Evolutionary conservation across 1,140 invertebrate species (phyloP).

Genomic region (Tetraneura akinire): DNA sequence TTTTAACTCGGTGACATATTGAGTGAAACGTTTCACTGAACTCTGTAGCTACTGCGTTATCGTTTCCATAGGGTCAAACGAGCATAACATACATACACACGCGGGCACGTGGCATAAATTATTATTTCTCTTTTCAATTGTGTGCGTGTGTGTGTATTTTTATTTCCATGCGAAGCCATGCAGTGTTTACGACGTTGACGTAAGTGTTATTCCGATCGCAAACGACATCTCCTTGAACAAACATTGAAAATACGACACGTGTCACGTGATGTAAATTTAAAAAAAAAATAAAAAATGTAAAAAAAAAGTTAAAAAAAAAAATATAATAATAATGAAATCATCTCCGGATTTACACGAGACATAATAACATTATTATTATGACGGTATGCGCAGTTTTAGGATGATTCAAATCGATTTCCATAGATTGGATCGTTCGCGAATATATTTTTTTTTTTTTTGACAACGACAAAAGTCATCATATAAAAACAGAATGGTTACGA

Average conservation of each 20-base stretch:
- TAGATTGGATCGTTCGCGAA: no score
- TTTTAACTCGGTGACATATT: neutral
- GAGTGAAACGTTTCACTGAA: constrained; percentile 10
- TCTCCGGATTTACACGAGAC: no score
- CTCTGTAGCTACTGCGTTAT: neutral
- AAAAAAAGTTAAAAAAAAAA: no score
- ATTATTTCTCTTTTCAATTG: constrained; percentile 35
- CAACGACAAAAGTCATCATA: no score
- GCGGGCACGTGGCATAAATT: constrained; percentile 49
- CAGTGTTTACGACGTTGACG: neutral
- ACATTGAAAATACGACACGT: constrained; percentile 19
- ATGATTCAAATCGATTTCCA: no score
- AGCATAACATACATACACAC: neutral
- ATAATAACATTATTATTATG: no score
- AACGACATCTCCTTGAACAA: constrained; percentile 9
- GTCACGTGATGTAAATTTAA: constrained; percentile 31
- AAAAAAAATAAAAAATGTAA: no score
- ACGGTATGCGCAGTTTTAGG: no score
- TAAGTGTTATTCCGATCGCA: neutral
- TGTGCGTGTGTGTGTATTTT: neutral
- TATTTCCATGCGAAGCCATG: neutral
- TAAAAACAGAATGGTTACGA: no score
- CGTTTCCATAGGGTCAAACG: constrained; percentile 32
- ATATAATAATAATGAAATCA: no score
- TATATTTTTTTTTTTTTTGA: no score